phyloP scores from a whole-genome alignment of 2,797 vertebrate genomes.

The Leptoclinus maculatus region DNA sequence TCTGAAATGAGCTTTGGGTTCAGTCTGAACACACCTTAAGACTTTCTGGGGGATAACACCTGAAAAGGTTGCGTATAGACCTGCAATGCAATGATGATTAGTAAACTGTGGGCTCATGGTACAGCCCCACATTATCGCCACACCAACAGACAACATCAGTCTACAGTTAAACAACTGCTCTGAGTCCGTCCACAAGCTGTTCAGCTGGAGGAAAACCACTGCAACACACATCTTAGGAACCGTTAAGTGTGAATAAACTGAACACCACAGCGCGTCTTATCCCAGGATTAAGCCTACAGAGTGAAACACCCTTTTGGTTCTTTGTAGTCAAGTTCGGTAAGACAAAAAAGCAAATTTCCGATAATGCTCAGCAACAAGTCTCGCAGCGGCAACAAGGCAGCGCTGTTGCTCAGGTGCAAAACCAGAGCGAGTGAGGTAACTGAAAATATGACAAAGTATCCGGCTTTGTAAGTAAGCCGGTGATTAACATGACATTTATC shows the following conservation, averaged over 20 bases:
- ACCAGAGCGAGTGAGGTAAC: slow-evolving; percentile 54
- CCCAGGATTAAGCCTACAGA: not conserved
- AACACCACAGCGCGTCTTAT: not conserved
- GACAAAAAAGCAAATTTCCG: slow-evolving; percentile 37
- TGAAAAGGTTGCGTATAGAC: not conserved
- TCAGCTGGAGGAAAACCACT: not conserved
- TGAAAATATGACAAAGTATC: slow-evolving; percentile 17
- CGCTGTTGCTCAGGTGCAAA: slow-evolving; percentile 7
- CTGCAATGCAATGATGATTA: not conserved
- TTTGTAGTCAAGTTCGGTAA: slow-evolving; percentile 44
- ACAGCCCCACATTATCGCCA: not conserved
- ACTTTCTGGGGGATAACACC: not conserved
- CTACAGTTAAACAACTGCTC: not conserved
- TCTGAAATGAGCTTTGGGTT: not conserved
- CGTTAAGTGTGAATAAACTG: not conserved
- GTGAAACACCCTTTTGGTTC: slow-evolving; percentile 31
- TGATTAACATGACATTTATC: slow-evolving; percentile 43
- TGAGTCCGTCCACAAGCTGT: not conserved
- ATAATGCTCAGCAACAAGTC: slow-evolving; percentile 13
- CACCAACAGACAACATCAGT: not conserved
- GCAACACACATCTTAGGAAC: not conserved
- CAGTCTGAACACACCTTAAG: slow-evolving; percentile 21
- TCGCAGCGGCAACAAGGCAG: slow-evolving; percentile 8
- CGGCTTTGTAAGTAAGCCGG: slow-evolving; percentile 22
- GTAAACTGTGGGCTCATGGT: not conserved